Conservation (phyloP, 2,888 invertebrate species). For the Hirtodrosophila duncani region DNA sequence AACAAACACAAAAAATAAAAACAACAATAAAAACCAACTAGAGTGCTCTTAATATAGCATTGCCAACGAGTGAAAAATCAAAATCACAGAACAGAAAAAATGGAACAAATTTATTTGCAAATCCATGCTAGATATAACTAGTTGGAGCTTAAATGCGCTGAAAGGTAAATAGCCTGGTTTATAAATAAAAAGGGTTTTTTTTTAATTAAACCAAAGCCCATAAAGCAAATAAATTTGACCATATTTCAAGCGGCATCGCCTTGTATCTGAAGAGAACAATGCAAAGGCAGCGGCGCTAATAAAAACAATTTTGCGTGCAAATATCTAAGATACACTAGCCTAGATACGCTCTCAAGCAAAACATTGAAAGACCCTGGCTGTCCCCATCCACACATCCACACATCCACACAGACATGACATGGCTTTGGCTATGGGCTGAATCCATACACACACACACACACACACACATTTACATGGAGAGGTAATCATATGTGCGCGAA, state of each 20-base stretch:
- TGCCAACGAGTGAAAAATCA: conserved; percentile 18
- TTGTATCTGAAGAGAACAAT: conserved; percentile 46
- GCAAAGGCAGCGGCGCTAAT: conserved; percentile 38
- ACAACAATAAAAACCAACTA: conserved; percentile 17
- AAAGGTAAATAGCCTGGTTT: conserved; percentile 23
- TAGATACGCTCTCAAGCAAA: conserved; percentile 76
- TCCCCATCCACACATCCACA: conserved; percentile 28
- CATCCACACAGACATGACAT: conserved; percentile 18
- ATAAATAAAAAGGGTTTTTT: neutral
- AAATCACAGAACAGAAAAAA: conserved; percentile 32
- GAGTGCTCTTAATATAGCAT: no score
- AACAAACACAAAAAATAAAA: conserved; percentile 18
- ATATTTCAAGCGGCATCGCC: conserved; percentile 61
- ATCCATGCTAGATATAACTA: no score
- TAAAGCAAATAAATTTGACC: conserved; percentile 18
- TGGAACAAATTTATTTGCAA: neutral
- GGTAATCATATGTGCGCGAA: conserved; percentile 32
- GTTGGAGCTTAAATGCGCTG: conserved; percentile 19
- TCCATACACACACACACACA: conserved; percentile 13
- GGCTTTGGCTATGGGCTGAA: conserved; percentile 29
- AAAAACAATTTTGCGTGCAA: conserved; percentile 76
- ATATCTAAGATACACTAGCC: conserved; percentile 77
- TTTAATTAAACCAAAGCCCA: conserved; percentile 22
- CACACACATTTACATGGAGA: no score
- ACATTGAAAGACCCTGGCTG: conserved; percentile 75